Conservation (phyloP, 2,888 invertebrate genomes). For the Amphipyra tragopoginis region DNA sequence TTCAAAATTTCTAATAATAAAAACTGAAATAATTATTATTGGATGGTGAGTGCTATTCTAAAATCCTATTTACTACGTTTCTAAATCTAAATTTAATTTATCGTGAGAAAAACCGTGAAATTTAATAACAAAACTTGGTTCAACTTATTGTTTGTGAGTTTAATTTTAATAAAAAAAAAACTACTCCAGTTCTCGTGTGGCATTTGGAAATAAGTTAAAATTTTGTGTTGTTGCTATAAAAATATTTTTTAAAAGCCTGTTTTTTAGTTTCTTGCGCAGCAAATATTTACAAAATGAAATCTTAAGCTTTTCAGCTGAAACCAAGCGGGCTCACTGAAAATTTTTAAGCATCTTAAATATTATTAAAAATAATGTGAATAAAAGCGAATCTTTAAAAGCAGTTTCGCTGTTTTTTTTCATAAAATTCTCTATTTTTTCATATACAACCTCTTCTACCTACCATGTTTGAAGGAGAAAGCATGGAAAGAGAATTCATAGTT, state of each 20-base stretch:
- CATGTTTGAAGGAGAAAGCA: slow-evolving; percentile 89
- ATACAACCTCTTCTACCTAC: slow-evolving; percentile 90
- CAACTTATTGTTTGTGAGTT: slow-evolving; percentile 23
- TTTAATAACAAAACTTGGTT: slow-evolving; percentile 23
- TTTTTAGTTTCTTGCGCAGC: slow-evolving; percentile 37
- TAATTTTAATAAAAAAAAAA: slow-evolving; percentile 13
- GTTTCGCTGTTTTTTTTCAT: slow-evolving; percentile 32
- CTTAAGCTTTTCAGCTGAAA: slow-evolving; percentile 49
- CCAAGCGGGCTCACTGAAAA: slow-evolving; percentile 49
- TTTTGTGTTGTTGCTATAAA: slow-evolving; percentile 30
- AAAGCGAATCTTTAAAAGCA: slow-evolving; percentile 55
- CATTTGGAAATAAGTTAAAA: slow-evolving; percentile 40
- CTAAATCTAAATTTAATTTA: slow-evolving; percentile 55
- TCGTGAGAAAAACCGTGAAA: slow-evolving; percentile 40
- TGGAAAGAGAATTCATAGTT: slow-evolving; percentile 88
- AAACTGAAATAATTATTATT: slow-evolving; percentile 13
- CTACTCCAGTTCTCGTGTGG: slow-evolving; percentile 58
- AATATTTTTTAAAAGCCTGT: slow-evolving; percentile 36
- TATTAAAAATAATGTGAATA: slow-evolving; percentile 29
- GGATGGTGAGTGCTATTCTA: slow-evolving; percentile 50
- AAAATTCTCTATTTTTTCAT: slow-evolving; percentile 76
- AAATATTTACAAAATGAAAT: slow-evolving; percentile 45
- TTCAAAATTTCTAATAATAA: slow-evolving; percentile 22
- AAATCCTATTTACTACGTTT: slow-evolving; percentile 49
- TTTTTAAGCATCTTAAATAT: slow-evolving; percentile 47